Evolutionary conservation across 2,888 invertebrate genomes (phyloP).

Genomic region (Papilio protenor): DNA sequence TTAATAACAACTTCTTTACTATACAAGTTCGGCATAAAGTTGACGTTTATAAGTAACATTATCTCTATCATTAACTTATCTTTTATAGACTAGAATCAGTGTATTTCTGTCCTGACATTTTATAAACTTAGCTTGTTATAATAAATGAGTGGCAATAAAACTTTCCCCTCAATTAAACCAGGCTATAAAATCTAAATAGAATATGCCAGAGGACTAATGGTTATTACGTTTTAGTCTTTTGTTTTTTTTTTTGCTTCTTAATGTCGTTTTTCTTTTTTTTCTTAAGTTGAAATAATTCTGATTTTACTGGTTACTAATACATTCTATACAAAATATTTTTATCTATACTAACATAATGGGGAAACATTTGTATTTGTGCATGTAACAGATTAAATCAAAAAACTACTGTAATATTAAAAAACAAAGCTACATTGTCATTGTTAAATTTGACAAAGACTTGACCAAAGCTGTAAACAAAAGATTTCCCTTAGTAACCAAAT

Average conservation of each 20-base stretch:
- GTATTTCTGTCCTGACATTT: neutral
- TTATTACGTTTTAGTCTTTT: constrained; percentile 7
- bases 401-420: too few relatives aligned
- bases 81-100: neutral
- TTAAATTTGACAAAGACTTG: too few relatives aligned
- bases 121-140: constrained; percentile 8
- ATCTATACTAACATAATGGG: too few relatives aligned
- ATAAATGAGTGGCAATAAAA: constrained; percentile 29
- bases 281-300: neutral
- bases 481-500: too few relatives aligned
- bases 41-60: too few relatives aligned
- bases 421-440: too few relatives aligned
- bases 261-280: neutral
- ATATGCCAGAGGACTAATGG: constrained; percentile 27
- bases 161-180: constrained; percentile 32
- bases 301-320: neutral
- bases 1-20: too few relatives aligned
- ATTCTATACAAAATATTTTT: too few relatives aligned
- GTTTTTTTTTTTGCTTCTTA: constrained; percentile 3
- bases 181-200: constrained; percentile 32
- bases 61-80: too few relatives aligned
- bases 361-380: too few relatives aligned
- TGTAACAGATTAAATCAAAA: too few relatives aligned
- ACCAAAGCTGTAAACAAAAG: too few relatives aligned
- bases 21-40: constrained; percentile 69